phyloP scores from a whole-genome alignment of 1,140 invertebrate genomes.

The Dreissena polymorpha region DNA sequence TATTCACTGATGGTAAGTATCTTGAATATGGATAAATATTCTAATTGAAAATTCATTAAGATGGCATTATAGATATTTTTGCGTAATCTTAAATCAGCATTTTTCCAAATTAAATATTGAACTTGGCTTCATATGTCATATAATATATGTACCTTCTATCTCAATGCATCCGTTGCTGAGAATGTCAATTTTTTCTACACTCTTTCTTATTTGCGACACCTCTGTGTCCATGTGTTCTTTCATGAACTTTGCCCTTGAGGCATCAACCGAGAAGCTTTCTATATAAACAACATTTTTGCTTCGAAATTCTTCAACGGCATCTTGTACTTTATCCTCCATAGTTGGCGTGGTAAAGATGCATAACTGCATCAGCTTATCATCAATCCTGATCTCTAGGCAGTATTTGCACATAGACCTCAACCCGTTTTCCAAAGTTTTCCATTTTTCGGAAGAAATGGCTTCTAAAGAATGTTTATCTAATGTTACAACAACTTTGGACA shows the following conservation, averaged over 20 bases:
- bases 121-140: too few species aligned
- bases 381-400: not conserved
- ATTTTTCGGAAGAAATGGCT: slow-evolving; percentile 10
- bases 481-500: slow-evolving; percentile 37
- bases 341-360: slow-evolving; percentile 12
- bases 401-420: slow-evolving; percentile 2
- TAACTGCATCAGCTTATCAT: not conserved
- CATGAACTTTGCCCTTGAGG: slow-evolving; percentile 5
- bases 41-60: too few species aligned
- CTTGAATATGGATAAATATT: too few species aligned
- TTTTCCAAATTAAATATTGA: too few species aligned
- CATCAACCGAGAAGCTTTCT: slow-evolving; percentile 21
- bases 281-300: slow-evolving; percentile 39
- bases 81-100: too few species aligned
- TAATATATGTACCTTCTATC: too few species aligned
- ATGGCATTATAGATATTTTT: too few species aligned
- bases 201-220: too few species aligned
- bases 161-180: too few species aligned
- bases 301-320: slow-evolving; percentile 49
- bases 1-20: too few species aligned
- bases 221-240: slow-evolving; percentile 17
- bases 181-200: too few species aligned
- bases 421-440: slow-evolving; percentile 23
- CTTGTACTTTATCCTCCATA: slow-evolving; percentile 17
- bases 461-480: slow-evolving; percentile 26